Evolutionary conservation across 2,888 invertebrate species (phyloP).

Genomic region (Tupiocoris notatus): DNA sequence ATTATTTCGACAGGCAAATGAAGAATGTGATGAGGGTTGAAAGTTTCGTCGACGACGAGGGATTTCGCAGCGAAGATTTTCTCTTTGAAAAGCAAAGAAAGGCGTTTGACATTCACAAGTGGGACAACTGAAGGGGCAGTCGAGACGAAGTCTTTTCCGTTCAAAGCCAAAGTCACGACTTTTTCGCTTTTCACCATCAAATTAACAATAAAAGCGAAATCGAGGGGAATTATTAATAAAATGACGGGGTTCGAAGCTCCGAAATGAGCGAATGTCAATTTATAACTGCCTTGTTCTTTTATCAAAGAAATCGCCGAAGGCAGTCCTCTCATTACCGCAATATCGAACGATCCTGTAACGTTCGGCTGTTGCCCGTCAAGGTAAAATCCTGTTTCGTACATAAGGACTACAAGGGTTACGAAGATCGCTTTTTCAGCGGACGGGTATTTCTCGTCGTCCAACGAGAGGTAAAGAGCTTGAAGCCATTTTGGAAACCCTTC

Average conservation of each 20-base stretch:
- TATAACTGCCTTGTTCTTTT: conserved; percentile 11
- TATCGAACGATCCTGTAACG: background rate
- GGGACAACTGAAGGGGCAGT: background rate
- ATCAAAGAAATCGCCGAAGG: background rate
- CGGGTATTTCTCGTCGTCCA: background rate
- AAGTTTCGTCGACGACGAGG: background rate
- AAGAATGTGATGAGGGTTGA: conserved; percentile 5
- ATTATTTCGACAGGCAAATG: conserved; percentile 15
- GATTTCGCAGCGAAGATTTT: background rate
- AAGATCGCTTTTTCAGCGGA: conserved; percentile 7
- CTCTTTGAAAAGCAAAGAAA: conserved; percentile 8
- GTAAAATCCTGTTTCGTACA: conserved; percentile 26
- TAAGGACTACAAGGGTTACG: background rate
- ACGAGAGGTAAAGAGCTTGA: conserved; percentile 1
- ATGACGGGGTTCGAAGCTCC: background rate
- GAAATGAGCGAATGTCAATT: conserved; percentile 7
- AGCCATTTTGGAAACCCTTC: conserved; percentile 28
- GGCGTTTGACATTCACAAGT: background rate
- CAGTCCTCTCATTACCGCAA: conserved; percentile 5
- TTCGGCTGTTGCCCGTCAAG: background rate
- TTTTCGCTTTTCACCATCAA: background rate
- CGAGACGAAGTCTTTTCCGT: background rate
- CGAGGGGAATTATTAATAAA: background rate
- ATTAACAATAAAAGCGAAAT: conserved; percentile 7
- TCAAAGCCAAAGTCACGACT: conserved; percentile 2